Evolutionary conservation across 2,888 invertebrate species (phyloP).

Genomic region (Chaitophorus viminalis): DNA sequence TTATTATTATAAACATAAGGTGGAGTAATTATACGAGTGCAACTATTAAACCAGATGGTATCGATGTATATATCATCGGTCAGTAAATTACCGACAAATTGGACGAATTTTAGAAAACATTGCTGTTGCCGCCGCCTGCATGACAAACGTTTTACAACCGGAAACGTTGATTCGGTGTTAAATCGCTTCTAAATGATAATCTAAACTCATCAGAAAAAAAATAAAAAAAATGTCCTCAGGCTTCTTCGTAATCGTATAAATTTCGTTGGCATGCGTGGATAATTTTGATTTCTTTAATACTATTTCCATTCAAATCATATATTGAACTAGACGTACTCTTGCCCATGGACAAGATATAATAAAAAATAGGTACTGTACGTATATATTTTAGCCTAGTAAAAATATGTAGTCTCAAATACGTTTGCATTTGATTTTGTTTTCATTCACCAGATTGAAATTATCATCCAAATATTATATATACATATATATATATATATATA

Average conservation of each 20-base stretch:
- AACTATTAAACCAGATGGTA: slow-evolving; percentile 22
- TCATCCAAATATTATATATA: too few relatives aligned
- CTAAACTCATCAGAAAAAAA: slow-evolving; percentile 20
- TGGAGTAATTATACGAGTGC: slow-evolving; percentile 18
- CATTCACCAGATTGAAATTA: too few relatives aligned
- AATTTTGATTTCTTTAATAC: slow-evolving; percentile 18
- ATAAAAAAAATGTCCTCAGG: slow-evolving; percentile 8
- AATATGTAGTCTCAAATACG: too few relatives aligned
- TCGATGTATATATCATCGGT: not conserved
- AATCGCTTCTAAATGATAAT: slow-evolving; percentile 43
- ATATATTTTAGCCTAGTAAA: not conserved
- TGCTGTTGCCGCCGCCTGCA: slow-evolving; percentile 16
- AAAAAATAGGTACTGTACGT: not conserved
- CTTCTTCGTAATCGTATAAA: not conserved
- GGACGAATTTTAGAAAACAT: slow-evolving; percentile 28
- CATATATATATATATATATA: too few relatives aligned
- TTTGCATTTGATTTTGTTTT: too few relatives aligned
- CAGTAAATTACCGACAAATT: slow-evolving; percentile 47
- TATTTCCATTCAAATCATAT: slow-evolving; percentile 3
- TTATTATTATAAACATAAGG: slow-evolving; percentile 19
- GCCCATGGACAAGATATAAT: not conserved
- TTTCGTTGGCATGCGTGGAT: slow-evolving; percentile 8
- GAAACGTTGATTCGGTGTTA: slow-evolving; percentile 57
- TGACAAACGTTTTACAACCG: slow-evolving; percentile 43
- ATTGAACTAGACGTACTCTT: not conserved